Evolutionary conservation across 35 echinoderm and acorn worm genomes (phyloP), one percentile per base, ranked within the genome.

Genomic region (Strongylocentrotus purpuratus): DNA sequence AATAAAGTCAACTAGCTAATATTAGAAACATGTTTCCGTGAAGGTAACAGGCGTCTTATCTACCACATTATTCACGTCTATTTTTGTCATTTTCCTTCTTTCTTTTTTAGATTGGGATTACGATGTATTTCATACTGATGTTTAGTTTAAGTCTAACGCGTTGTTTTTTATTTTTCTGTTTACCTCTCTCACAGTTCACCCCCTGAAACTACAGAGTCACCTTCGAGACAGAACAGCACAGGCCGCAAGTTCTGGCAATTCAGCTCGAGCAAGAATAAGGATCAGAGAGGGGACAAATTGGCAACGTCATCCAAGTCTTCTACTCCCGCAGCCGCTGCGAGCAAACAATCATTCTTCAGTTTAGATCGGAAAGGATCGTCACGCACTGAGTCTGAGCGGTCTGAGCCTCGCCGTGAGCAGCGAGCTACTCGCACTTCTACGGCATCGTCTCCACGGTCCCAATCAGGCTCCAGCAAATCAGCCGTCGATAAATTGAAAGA

Each of bases 191-290:
- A 93, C n/a, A 93, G 91, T 46, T 58, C 91, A 6, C 17, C 91
- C 0, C 48, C 46, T 31, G 91, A 93, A 46, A 93, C 12, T 32
- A 93, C 15, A 31, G 46, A 93, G 46, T 58, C 91, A 33, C 32
- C 87, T 89, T 20, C 91, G 31, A 13, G 48, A 93, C 91, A 93
- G 32, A 93, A 58, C 91, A 58, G 91, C 91, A 58, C 91, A 58
- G 31, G 46, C 91, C 91, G 91, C 45, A 93, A 93, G 31, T 93
- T 93, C 46, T 93, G 91, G 91, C 91, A 93, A 14, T 93, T 93
- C 91, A 33, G 48, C 48, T 93, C 91, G 33, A 50, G 46, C 91
- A 93, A 93, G 22, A 93, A 93, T 52, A 93, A 93, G 48, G 91
- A 93, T 47, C 91, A 5, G 48, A 47, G 48, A 47, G 65, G 65